A percentile compares a stretch with the other conserved stretches of the same genome.
Evolutionary conservation across 2,888 invertebrate species (phyloP).

Genomic region (Metalampra italica): DNA sequence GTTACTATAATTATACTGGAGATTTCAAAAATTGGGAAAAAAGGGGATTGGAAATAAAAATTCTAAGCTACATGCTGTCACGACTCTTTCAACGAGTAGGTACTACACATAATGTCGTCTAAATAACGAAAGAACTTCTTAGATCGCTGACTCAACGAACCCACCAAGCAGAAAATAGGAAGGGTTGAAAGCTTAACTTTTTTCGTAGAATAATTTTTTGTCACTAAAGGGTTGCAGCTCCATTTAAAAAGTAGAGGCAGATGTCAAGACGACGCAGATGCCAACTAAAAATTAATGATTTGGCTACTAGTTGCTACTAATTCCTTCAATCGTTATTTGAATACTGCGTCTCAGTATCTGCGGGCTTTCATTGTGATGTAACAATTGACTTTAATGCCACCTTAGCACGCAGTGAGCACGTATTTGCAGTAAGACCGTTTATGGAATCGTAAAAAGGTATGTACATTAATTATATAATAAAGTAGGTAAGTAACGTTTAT

Average conservation of each 20-base stretch:
- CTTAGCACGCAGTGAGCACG: constrained; percentile 22
- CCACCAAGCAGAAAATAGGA: constrained; percentile 28
- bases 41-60: too few species aligned
- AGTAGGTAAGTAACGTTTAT: too few species aligned
- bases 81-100: too few species aligned
- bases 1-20: too few species aligned
- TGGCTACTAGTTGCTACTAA: constrained; percentile 51
- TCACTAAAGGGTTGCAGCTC: constrained; percentile 35
- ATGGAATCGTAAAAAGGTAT: background rate
- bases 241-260: constrained; percentile 38
- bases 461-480: background rate
- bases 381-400: constrained; percentile 22
- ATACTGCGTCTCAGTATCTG: constrained; percentile 8
- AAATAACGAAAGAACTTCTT: background rate
- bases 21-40: too few species aligned
- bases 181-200: constrained; percentile 20
- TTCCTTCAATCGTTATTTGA: constrained; percentile 19
- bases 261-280: constrained; percentile 58
- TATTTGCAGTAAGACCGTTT: constrained; percentile 4
- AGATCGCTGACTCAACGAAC: constrained; percentile 11
- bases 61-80: too few species aligned
- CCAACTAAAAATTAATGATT: constrained; percentile 50
- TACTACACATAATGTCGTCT: too few species aligned
- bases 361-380: constrained; percentile 9
- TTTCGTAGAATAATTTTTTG: constrained; percentile 30